Conservation (phyloP, 2,888 invertebrate genomes). For the Epistrophe eligans region DNA sequence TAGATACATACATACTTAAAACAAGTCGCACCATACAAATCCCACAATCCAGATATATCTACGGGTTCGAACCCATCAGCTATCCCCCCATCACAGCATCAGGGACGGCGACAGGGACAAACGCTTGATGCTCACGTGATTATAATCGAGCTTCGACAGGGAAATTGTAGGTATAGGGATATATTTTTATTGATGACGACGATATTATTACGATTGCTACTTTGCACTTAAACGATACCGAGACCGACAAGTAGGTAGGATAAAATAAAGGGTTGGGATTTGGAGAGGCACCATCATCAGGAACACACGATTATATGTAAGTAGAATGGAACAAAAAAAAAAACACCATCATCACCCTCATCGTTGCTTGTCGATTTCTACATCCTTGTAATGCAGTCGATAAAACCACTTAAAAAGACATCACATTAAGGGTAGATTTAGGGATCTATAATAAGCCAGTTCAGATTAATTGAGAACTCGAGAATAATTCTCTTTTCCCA, state of each 20-base stretch:
- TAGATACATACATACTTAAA: background rate
- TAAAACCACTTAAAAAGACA: constrained; percentile 70
- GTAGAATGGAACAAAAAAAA: background rate
- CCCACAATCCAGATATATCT: background rate
- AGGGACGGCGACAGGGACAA: background rate
- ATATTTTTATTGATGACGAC: constrained; percentile 60
- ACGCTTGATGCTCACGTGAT: constrained; percentile 31
- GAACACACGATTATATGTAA: background rate
- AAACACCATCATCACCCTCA: constrained; percentile 24
- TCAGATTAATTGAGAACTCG: constrained; percentile 1
- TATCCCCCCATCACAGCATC: background rate
- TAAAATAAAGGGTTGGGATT: constrained; percentile 47
- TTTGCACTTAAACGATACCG: constrained; percentile 19
- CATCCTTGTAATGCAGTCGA: constrained; percentile 44
- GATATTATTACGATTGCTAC: constrained; percentile 59
- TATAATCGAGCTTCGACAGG: constrained; percentile 12
- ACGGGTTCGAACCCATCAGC: background rate
- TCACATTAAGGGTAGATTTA: constrained; percentile 65
- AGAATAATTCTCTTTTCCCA: background rate
- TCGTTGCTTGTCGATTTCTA: constrained; percentile 4
- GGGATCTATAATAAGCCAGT: constrained; percentile 24
- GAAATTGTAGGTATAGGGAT: constrained; percentile 31
- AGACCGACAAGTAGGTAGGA: background rate
- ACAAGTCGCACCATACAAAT: background rate
- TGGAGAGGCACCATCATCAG: background rate